These are phyloP conservation scores for Teleogryllus oceanicus DNA, from an alignment of 2,888 invertebrate species.

Conservation along the genomic window DNA sequence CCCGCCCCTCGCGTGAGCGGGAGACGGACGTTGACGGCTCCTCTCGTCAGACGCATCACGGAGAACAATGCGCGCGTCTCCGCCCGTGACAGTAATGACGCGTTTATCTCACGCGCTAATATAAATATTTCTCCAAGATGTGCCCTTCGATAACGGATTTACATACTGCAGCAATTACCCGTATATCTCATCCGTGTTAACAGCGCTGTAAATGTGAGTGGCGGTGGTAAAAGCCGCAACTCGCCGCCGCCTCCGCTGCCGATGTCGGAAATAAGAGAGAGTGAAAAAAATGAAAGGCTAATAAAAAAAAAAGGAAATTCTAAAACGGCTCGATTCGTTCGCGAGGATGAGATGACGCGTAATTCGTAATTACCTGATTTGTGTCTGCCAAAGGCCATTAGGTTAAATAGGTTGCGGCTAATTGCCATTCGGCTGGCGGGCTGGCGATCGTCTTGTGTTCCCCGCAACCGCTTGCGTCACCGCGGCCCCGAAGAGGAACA, in stretches of 20 bases:
- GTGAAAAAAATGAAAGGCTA: neutral
- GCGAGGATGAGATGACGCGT: neutral
- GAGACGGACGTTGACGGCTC: neutral
- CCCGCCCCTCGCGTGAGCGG: too few relatives aligned
- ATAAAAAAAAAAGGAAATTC: neutral
- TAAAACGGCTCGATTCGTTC: neutral
- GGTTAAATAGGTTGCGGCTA: conserved; percentile 10
- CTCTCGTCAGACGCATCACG: neutral
- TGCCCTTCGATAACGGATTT: neutral
- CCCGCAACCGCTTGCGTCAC: neutral
- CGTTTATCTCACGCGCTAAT: conserved; percentile 6
- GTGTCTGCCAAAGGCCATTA: conserved; percentile 4
- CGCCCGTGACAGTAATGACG: neutral
- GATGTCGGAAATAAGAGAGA: conserved; percentile 11
- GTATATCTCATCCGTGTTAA: conserved; percentile 18
- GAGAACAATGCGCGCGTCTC: neutral
- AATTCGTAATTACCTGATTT: conserved; percentile 2
- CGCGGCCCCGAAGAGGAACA: neutral
- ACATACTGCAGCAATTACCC: neutral
- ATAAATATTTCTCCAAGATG: conserved; percentile 4
- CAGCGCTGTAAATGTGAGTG: neutral
- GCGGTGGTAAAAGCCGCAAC: neutral
- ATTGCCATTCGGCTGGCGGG: neutral
- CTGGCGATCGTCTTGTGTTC: neutral
- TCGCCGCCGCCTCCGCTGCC: neutral